Evolutionary conservation across 2,113 vertebrate genomes (phyloP).

Genomic region (Crocuta crocuta): DNA sequence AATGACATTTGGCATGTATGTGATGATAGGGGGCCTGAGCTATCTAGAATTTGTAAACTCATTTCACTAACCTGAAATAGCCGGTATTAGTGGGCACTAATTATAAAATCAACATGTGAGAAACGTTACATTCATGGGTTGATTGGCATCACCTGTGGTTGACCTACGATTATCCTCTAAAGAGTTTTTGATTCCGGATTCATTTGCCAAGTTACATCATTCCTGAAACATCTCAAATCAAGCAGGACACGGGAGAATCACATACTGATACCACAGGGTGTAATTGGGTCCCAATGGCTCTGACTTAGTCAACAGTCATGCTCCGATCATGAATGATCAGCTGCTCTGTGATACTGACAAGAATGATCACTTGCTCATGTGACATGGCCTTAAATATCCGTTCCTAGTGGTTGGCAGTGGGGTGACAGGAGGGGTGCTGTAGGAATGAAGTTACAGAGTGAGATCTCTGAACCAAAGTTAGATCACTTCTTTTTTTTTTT

Average conservation of each 20-base stretch:
- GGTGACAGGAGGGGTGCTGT: neutral
- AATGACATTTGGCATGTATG: neutral
- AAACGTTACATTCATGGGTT: neutral
- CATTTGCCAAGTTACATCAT: slow-evolving; percentile 42
- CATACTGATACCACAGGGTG: neutral
- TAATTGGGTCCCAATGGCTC: neutral
- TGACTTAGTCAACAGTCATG: neutral
- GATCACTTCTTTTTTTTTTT: neutral
- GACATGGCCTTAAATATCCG: neutral
- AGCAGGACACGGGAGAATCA: neutral
- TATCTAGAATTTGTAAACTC: neutral
- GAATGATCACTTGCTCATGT: neutral
- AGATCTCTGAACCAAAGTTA: neutral
- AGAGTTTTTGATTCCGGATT: slow-evolving; percentile 38
- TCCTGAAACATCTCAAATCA: neutral
- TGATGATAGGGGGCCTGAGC: neutral
- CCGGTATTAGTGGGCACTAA: neutral
- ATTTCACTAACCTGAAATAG: slow-evolving; percentile 41
- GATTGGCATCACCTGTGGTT: neutral
- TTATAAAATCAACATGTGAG: neutral
- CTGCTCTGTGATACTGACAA: neutral
- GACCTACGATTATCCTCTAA: slow-evolving; percentile 44
- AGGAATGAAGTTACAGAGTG: neutral
- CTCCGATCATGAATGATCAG: neutral
- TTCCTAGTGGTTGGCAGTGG: neutral